Evolutionary conservation across 2,113 vertebrate species (phyloP).

Genomic region (Ramphastos sulfuratus): DNA sequence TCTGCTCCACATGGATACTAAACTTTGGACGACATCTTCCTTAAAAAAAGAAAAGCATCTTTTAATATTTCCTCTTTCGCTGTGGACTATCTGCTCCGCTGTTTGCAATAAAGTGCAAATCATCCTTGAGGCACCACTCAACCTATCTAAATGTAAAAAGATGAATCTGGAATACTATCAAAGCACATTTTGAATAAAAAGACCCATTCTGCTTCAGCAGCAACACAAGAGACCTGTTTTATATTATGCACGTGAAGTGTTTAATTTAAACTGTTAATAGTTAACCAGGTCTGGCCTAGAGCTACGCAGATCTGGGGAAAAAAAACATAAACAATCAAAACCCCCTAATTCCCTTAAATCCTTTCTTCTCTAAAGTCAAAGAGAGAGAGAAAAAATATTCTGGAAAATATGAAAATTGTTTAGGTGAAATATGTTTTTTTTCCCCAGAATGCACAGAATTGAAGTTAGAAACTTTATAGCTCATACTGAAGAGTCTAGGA

Average conservation of each 20-base stretch:
- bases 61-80: conserved; percentile 24
- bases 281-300: conserved; percentile 21
- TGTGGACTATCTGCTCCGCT: neutral
- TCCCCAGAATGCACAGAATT: neutral
- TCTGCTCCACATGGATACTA: neutral
- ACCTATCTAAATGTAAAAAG: conserved; percentile 22
- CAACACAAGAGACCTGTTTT: neutral
- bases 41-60: neutral
- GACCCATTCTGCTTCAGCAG: neutral
- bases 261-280: conserved; percentile 52
- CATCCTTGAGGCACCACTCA: neutral
- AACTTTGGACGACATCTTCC: conserved; percentile 14
- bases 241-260: conserved; percentile 27
- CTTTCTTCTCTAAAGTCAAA: neutral
- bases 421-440: neutral
- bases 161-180: conserved; percentile 37
- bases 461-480: neutral
- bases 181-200: conserved; percentile 21
- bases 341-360: neutral
- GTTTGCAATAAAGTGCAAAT: neutral
- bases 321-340: neutral
- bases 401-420: neutral
- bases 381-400: neutral
- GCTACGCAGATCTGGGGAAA: neutral
- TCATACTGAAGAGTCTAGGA: neutral